phyloP scores from a whole-genome alignment of 2,113 vertebrate genomes.

The Phalacrocorax brasilianus region DNA sequence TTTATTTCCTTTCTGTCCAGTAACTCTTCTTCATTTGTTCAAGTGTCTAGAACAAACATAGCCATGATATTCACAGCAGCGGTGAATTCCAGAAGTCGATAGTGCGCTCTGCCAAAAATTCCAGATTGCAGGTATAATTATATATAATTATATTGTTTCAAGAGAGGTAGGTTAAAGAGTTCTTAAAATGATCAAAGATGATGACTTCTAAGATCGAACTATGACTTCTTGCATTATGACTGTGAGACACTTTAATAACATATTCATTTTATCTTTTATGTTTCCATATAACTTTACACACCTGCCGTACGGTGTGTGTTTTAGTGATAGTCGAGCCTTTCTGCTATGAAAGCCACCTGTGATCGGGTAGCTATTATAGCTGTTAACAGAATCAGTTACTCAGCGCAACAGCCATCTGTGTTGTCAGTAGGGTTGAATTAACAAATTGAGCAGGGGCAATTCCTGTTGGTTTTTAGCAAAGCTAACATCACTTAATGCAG shows the following conservation, averaged over 20 bases:
- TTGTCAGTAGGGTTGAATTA: fast-evolving
- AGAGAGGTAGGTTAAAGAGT: background rate
- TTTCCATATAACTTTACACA: background rate
- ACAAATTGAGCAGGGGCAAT: background rate
- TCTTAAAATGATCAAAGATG: background rate
- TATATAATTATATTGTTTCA: background rate
- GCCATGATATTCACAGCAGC: background rate
- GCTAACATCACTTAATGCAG: background rate
- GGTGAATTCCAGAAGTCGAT: background rate
- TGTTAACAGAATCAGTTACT: background rate
- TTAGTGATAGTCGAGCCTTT: background rate
- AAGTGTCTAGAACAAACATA: fast-evolving
- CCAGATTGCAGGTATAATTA: background rate
- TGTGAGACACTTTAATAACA: background rate
- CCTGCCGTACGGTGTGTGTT: background rate
- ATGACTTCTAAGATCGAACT: background rate
- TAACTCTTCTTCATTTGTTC: background rate
- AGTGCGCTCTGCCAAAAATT: background rate
- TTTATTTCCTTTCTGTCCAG: background rate
- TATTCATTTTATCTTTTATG: background rate
- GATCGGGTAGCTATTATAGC: background rate
- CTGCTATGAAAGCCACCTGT: background rate
- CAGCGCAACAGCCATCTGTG: background rate
- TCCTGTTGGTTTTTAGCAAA: background rate
- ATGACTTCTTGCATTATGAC: background rate